Conservation (phyloP, 2,888 invertebrate species). For the Platycheirus rosarum region DNA sequence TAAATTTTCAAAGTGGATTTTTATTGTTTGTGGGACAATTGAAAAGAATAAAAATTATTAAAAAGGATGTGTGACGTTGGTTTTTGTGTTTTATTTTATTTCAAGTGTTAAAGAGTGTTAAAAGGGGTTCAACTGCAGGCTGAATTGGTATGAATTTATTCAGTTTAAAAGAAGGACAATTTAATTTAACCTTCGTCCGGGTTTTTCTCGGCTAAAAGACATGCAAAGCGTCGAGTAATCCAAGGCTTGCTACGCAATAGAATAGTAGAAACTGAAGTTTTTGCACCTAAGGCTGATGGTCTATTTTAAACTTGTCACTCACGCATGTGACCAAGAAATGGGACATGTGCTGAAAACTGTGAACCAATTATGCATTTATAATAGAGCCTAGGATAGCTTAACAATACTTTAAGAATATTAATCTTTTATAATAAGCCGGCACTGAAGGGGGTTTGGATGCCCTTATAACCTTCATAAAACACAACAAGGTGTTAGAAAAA, state of each 20-base stretch:
- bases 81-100: conserved; percentile 4
- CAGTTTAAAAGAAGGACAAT: too few species aligned
- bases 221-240: background rate
- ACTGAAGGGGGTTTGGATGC: too few species aligned
- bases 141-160: too few species aligned
- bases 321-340: background rate
- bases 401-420: too few species aligned
- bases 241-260: background rate
- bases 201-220: background rate
- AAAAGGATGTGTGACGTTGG: conserved; percentile 8
- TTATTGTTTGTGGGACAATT: conserved; percentile 58
- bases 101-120: conserved; percentile 16
- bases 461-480: too few species aligned
- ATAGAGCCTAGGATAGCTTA: too few species aligned
- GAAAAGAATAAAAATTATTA: conserved; percentile 52
- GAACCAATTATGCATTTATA: too few species aligned
- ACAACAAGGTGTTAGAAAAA: too few species aligned
- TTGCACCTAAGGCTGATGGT: background rate
- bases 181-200: conserved; percentile 2
- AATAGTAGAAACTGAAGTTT: too few species aligned
- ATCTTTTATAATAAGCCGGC: too few species aligned
- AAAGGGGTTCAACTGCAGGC: too few species aligned
- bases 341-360: background rate
- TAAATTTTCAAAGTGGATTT: conserved; percentile 45
- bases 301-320: conserved; percentile 16